Evolutionary conservation across 2,797 vertebrate genomes (phyloP).

Genomic region (Chromobotia macracanthus): DNA sequence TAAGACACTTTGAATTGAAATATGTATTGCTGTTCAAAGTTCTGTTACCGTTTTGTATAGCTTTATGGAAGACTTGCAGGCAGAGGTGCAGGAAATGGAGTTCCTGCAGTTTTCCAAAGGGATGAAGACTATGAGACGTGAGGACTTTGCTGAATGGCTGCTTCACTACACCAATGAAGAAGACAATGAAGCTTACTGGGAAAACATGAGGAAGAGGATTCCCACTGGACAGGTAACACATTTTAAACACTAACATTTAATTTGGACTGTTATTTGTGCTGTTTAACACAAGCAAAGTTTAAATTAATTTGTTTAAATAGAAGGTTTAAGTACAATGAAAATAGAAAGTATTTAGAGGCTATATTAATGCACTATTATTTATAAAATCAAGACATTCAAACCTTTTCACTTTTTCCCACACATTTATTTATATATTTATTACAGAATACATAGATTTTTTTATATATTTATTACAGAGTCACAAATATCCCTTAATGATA

Average conservation of each 20-base stretch:
- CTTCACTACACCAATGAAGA: slow-evolving; percentile 93
- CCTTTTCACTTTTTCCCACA: no score
- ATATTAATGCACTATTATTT: no score
- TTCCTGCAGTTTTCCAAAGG: slow-evolving; percentile 97
- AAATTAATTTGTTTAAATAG: background rate
- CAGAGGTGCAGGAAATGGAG: slow-evolving; percentile 96
- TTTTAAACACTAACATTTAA: background rate
- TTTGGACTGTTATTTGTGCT: background rate
- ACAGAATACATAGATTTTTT: no score
- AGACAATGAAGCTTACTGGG: slow-evolving; percentile 92
- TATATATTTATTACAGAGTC: no score
- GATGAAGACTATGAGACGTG: slow-evolving; percentile 92
- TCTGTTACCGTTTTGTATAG: slow-evolving; percentile 67
- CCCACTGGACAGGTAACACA: slow-evolving; percentile 86
- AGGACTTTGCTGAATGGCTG: slow-evolving; percentile 97
- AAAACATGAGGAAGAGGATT: slow-evolving; percentile 90
- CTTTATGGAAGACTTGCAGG: slow-evolving; percentile 96
- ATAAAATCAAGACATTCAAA: no score
- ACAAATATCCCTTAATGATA: no score
- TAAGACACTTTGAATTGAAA: background rate
- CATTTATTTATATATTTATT: no score
- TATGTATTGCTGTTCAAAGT: background rate
- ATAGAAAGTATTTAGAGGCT: no score
- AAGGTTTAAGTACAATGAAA: background rate
- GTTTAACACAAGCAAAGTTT: background rate